These are phyloP conservation scores for Upupa epops DNA, from an alignment of 2,113 vertebrate genomes.

Conservation along the genomic window DNA sequence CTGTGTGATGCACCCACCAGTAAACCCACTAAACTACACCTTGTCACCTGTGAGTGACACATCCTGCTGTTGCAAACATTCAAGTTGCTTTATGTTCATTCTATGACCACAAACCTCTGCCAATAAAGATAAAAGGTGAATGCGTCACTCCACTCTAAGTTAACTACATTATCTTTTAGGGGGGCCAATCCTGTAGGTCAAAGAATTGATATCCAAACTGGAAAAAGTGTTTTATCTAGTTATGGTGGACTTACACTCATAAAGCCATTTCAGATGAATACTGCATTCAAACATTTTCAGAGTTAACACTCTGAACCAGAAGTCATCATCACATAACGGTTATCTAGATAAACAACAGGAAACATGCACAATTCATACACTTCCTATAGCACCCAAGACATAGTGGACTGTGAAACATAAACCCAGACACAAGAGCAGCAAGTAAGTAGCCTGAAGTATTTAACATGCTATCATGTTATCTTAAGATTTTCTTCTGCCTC, in stretches of 20 bases:
- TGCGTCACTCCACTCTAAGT: background rate
- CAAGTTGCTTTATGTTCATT: background rate
- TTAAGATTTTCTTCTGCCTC: background rate
- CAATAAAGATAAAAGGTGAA: background rate
- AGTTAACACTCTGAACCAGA: background rate
- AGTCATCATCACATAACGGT: background rate
- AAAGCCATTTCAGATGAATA: background rate
- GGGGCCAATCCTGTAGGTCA: background rate
- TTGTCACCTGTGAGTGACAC: background rate
- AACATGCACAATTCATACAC: background rate
- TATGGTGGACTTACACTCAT: background rate
- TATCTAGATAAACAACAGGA: background rate
- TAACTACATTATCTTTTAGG: background rate
- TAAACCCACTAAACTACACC: background rate
- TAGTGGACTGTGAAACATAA: background rate
- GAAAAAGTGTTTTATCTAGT: background rate
- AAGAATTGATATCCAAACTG: background rate
- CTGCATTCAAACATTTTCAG: background rate
- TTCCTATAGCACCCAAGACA: background rate
- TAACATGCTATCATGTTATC: background rate
- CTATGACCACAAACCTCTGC: background rate
- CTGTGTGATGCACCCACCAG: background rate
- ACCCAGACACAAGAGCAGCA: background rate
- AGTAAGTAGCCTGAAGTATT: background rate
- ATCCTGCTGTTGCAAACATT: accelerated